Conservation (phyloP, 2,888 invertebrate species). For the Drosophila prostipennis region DNA sequence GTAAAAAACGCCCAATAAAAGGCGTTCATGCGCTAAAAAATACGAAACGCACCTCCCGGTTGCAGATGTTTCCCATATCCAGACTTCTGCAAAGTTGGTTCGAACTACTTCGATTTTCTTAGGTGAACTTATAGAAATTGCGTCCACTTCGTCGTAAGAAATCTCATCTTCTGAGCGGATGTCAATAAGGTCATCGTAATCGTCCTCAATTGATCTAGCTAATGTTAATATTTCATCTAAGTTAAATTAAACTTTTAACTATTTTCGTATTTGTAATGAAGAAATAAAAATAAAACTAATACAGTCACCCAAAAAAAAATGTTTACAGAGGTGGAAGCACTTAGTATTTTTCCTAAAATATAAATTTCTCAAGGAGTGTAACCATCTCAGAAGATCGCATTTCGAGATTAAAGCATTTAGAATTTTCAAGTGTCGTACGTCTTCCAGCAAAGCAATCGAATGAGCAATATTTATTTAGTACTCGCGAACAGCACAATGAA, state of each 20-base stretch:
- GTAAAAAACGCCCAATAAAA: too few species aligned
- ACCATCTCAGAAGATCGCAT: too few species aligned
- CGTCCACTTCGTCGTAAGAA: background rate
- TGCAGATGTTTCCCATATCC: conserved; percentile 16
- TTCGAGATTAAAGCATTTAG: too few species aligned
- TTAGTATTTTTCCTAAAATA: too few species aligned
- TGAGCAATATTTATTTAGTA: too few species aligned
- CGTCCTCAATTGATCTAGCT: background rate
- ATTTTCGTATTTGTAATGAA: background rate
- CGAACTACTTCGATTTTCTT: conserved; percentile 9
- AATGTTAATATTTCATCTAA: background rate
- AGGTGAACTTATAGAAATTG: background rate
- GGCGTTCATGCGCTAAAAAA: conserved; percentile 1
- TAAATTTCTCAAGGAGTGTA: too few species aligned
- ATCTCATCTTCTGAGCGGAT: background rate
- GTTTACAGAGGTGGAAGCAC: too few species aligned
- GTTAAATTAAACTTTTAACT: background rate
- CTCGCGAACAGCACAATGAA: too few species aligned
- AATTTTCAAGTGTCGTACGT: too few species aligned
- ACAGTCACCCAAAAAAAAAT: too few species aligned
- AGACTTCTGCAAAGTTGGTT: conserved; percentile 20
- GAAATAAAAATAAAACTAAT: background rate
- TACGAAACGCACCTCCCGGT: conserved; percentile 23
- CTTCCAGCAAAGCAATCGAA: too few species aligned
- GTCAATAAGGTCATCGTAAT: background rate